Evolutionary conservation across 2,113 vertebrate genomes (phyloP).

Genomic region (Poecile atricapillus): DNA sequence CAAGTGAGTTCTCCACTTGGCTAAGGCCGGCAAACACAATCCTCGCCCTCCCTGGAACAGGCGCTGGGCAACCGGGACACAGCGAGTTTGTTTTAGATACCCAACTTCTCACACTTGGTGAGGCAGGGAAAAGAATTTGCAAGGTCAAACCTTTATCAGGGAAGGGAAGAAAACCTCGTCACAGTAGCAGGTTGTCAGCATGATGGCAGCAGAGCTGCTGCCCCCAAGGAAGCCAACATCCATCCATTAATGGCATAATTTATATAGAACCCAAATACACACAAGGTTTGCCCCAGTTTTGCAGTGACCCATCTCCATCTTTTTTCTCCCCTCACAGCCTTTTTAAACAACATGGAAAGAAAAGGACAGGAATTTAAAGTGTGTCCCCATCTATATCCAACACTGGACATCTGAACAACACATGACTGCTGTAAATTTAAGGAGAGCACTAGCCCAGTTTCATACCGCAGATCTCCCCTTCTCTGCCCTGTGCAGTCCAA

Average conservation of each 20-base stretch:
- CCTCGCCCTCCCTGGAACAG: not conserved
- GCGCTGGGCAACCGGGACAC: rapidly evolving
- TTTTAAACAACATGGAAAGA: not conserved
- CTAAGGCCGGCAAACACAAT: not conserved
- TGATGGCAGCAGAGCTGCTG: not conserved
- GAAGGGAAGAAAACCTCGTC: not conserved
- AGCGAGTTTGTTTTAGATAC: conserved; percentile 11
- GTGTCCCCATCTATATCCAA: not conserved
- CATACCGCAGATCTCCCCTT: not conserved
- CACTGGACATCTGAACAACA: not conserved
- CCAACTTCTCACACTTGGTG: not conserved
- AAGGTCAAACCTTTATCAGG: not conserved
- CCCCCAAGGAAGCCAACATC: not conserved
- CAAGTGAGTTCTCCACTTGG: not conserved
- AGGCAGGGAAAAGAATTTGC: not conserved
- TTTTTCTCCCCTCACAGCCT: not conserved
- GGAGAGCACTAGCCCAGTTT: not conserved
- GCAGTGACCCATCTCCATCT: not conserved
- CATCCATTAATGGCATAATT: not conserved
- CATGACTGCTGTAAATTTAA: not conserved
- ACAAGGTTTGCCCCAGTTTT: not conserved
- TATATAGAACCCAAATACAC: not conserved
- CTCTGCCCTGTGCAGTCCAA: not conserved
- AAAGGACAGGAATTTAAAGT: not conserved
- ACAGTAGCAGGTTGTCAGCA: not conserved